Evolutionary conservation across 2,888 invertebrate genomes (phyloP), one percentile per base, ranked within the genome.

Genomic region (Catocala sponsa): DNA sequence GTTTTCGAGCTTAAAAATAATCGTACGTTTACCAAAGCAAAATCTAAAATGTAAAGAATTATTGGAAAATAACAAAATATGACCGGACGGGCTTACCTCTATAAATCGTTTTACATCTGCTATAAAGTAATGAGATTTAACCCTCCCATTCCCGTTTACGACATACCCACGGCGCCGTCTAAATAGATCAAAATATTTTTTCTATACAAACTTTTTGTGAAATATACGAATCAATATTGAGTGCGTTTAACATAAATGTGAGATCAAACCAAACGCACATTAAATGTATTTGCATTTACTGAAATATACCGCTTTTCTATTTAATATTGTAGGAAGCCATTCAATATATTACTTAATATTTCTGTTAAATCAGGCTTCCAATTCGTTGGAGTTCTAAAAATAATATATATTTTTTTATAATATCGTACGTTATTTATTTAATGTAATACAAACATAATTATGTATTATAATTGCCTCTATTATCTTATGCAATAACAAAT

Each of bases 101-200:
- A 91, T 91, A 92, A 91, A 92, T 91, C 89, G 88, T 82, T 91
- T 91, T 90, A 91, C 91, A 90, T 91, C 90, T 89, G 86, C 91
- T 85, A 91, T 92, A 92, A 92, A 91, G 91, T 92, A 92, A 92
- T 91, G 91, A 91, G 91, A 91, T 94, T 92, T 91, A 91, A 89
- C 91, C 92, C 89, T 86, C 87, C 85, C 83, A 88, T 90, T 87
- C 85, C 80, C 87, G 79, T 92, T 93, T 92, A 92, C 89, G 91
- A 90, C 87, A 83, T 80, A 80, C 85, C 83, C 84, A 78, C 80
- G 77, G 78, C 80, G 77, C 80, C 80, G 72, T 80, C 81, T 82
- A 81, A 85, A 91, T 90, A 87, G 84, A 89, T 89, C 89, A 87
- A 88, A 88, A 87, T 86, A 84, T 83, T 80, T 80, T 81, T 86